A percentile compares a stretch with the other conserved stretches of the same genome.
These are phyloP conservation scores for Plestiodon gilberti DNA, from an alignment of 2,113 vertebrate genomes.

Conservation along the genomic window DNA sequence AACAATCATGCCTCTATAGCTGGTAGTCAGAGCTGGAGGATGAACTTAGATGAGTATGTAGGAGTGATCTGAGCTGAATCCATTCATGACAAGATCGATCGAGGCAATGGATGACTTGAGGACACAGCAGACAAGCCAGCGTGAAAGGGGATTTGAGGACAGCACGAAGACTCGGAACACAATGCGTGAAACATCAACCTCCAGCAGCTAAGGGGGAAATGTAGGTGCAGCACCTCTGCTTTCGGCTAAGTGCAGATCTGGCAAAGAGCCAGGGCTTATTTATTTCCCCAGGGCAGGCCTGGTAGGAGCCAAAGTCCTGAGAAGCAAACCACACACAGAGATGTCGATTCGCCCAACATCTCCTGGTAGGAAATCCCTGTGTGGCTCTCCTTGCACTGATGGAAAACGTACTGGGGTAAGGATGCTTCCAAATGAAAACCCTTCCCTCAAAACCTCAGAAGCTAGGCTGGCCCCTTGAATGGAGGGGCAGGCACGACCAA, in stretches of 20 bases:
- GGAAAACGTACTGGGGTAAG: neutral
- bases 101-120: neutral
- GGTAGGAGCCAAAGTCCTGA: neutral
- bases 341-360: neutral
- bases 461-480: too few relatives aligned
- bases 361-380: neutral
- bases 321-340: neutral
- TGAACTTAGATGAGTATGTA: neutral
- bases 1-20: neutral
- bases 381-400: neutral
- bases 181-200: neutral
- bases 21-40: neutral
- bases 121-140: neutral
- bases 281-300: neutral
- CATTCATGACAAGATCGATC: neutral
- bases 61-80: neutral
- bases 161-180: neutral
- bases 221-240: neutral
- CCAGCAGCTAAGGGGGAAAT: too few relatives aligned
- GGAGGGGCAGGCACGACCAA: too few relatives aligned
- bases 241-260: neutral
- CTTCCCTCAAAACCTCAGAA: neutral
- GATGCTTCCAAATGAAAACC: neutral
- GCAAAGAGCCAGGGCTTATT: neutral
- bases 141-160: too few relatives aligned